phyloP scores from a whole-genome alignment of 2,113 vertebrate species.

The Tachysurus fulvidraco region DNA sequence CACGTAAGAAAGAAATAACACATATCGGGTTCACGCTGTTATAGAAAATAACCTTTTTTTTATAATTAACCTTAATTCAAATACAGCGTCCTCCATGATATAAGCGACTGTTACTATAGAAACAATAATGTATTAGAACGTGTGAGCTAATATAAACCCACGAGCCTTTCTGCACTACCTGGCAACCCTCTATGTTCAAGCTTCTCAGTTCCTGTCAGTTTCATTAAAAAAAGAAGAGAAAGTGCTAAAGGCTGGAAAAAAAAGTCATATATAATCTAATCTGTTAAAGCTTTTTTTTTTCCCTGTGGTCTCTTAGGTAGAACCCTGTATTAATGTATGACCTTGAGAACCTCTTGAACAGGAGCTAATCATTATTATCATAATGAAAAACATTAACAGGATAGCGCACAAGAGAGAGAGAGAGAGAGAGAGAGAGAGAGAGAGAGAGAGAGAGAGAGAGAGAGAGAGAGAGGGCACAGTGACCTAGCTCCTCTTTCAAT shows the following conservation, averaged over 20 bases:
- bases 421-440: too few species aligned
- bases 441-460: neutral
- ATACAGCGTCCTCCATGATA: too few species aligned
- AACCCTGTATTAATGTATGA: neutral
- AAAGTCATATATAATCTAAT: neutral
- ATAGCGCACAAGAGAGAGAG: neutral
- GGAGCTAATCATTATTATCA: slow-evolving; percentile 27
- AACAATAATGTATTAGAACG: neutral
- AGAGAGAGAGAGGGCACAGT: neutral
- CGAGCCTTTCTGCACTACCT: neutral
- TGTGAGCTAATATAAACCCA: neutral
- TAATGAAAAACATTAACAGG: slow-evolving; percentile 26
- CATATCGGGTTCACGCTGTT: too few species aligned
- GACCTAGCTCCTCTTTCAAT: neutral
- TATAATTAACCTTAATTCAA: neutral
- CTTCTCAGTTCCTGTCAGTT: neutral
- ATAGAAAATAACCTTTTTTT: neutral
- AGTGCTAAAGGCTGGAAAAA: neutral
- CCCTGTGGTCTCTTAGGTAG: neutral
- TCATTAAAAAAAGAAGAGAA: neutral
- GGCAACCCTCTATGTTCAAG: neutral
- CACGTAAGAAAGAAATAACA: too few species aligned
- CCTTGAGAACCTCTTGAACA: slow-evolving; percentile 24
- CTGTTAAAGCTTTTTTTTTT: neutral
- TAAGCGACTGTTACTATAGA: too few species aligned